A percentile compares a stretch with the other conserved stretches of the same genome.
These are phyloP conservation scores for Anthopleura xanthogrammica DNA, from an alignment of 92 coral and sea anemone genomes.

Conservation along the genomic window DNA sequence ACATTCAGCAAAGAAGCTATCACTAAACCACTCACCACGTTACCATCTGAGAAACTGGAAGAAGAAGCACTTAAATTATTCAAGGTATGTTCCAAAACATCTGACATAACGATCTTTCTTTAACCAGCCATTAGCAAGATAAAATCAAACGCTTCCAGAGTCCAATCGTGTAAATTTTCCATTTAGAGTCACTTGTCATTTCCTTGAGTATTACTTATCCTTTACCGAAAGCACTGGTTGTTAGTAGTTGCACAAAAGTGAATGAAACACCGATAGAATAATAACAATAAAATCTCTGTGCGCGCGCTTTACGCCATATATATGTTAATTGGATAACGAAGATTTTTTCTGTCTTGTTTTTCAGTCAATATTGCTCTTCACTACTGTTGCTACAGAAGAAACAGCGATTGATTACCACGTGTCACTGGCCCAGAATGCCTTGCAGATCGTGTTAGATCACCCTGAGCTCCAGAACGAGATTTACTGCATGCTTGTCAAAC, in stretches of 20 bases:
- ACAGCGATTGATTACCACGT: conserved; percentile 97
- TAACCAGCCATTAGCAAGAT: background rate
- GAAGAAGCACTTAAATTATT: conserved; percentile 84
- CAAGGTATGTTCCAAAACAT: conserved; percentile 56
- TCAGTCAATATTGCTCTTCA: conserved; percentile 86
- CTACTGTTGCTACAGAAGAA: conserved; percentile 84
- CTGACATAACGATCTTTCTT: background rate
- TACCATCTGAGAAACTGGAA: conserved; percentile 89
- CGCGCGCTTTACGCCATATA: no score
- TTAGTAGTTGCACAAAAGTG: no score
- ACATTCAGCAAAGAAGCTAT: conserved; percentile 84
- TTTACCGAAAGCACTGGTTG: no score
- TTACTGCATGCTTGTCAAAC: conserved; percentile 91
- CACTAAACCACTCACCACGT: conserved; percentile 79
- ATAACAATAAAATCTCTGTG: no score
- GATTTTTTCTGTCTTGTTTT: background rate
- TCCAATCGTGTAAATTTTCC: no score
- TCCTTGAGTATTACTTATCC: no score
- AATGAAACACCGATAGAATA: no score
- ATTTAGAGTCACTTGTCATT: background rate
- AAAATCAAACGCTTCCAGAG: no score
- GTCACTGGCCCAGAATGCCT: conserved; percentile 98
- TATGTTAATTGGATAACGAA: no score
- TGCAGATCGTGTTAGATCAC: conserved; percentile 80
- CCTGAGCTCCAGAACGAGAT: conserved; percentile 95